A percentile compares a stretch with the other conserved stretches of the same genome.
Conservation (phyloP, 2,113 vertebrate species). For the Ardeotis arabs region DNA sequence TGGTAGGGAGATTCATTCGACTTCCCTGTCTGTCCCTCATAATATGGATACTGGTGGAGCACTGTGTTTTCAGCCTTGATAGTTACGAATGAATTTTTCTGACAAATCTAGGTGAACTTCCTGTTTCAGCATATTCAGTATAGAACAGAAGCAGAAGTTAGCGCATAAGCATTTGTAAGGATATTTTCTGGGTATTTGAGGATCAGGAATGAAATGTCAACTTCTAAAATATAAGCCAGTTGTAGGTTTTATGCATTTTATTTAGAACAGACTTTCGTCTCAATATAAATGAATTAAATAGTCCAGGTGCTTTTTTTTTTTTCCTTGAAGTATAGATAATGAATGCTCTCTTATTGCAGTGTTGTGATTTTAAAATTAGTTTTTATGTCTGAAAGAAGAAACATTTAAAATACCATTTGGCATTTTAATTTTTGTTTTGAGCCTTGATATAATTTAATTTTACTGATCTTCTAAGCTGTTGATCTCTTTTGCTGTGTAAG, state of each 20-base stretch:
- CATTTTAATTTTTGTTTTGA: not conserved
- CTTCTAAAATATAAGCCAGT: not conserved
- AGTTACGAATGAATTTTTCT: not conserved
- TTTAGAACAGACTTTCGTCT: not conserved
- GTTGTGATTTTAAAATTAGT: not conserved
- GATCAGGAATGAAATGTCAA: not conserved
- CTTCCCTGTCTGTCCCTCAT: not conserved
- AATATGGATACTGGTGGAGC: not conserved
- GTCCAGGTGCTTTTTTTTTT: not conserved
- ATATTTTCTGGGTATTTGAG: not conserved
- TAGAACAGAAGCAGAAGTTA: not conserved
- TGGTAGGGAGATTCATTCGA: rapidly evolving
- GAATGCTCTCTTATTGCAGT: not conserved
- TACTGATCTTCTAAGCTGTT: not conserved
- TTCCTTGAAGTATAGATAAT: not conserved
- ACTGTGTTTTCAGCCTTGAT: not conserved
- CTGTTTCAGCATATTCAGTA: not conserved
- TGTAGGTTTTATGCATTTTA: not conserved
- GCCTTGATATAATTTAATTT: not conserved
- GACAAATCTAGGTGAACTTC: not conserved
- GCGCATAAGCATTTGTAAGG: not conserved
- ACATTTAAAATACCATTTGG: not conserved
- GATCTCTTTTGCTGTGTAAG: not conserved
- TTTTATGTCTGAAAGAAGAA: not conserved
- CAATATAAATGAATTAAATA: not conserved